phyloP scores from a whole-genome alignment of 2,113 vertebrate species.

The Ailuropoda melanoleuca region DNA sequence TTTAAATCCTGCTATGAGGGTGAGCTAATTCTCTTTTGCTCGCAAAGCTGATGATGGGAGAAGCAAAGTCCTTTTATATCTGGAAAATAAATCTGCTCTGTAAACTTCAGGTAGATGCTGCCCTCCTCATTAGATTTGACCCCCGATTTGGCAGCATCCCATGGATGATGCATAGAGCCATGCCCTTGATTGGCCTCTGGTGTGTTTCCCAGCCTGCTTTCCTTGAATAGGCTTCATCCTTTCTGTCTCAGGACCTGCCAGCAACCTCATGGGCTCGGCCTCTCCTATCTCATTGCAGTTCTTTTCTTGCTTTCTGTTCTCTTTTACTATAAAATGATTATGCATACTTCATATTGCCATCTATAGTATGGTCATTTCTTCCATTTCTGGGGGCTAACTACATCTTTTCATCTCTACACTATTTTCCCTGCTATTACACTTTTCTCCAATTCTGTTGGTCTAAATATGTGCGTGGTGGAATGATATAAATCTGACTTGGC shows the following conservation, averaged over 20 bases:
- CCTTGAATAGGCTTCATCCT: not conserved
- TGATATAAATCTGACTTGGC: not conserved
- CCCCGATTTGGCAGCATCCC: not conserved
- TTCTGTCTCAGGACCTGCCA: not conserved
- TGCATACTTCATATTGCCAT: not conserved
- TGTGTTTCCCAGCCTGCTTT: not conserved
- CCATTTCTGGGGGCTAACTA: not conserved
- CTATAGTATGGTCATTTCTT: not conserved
- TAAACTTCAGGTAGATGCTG: not conserved
- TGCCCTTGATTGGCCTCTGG: not conserved
- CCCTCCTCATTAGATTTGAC: not conserved
- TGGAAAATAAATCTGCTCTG: not conserved
- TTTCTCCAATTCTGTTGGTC: not conserved
- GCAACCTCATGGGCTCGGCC: not conserved
- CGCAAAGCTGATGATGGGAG: not conserved
- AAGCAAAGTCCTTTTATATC: not conserved
- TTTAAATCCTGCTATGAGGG: not conserved
- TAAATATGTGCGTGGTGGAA: not conserved
- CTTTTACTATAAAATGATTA: not conserved
- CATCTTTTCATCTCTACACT: not conserved
- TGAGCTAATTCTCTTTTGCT: conserved; percentile 22
- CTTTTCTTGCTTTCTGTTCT: not conserved
- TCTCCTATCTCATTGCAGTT: not conserved
- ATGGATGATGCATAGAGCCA: not conserved
- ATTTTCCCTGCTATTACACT: not conserved